A percentile compares a stretch with the other conserved stretches of the same genome.
Conservation (phyloP, 2,888 invertebrate species). For the Parnassius apollo region DNA sequence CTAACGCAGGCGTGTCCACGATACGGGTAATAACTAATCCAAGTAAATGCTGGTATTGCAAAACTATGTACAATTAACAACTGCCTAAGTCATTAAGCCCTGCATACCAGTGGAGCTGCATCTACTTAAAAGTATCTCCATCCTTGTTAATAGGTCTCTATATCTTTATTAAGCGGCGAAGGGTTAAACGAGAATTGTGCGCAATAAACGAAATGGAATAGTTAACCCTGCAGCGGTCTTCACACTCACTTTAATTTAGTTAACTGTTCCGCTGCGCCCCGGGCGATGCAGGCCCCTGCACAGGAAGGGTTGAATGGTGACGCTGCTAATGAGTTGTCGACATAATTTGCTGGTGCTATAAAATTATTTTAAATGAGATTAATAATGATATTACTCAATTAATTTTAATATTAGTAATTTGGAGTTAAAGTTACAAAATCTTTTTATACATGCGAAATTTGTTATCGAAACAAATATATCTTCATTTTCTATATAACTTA, state of each 20-base stretch:
- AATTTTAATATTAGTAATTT: too few species aligned
- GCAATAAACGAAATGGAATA: slow-evolving; percentile 81
- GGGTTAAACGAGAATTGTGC: slow-evolving; percentile 71
- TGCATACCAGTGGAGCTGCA: slow-evolving; percentile 38
- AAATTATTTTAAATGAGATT: background rate
- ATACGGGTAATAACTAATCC: slow-evolving; percentile 43
- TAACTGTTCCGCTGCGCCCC: slow-evolving; percentile 75
- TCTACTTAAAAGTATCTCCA: slow-evolving; percentile 55
- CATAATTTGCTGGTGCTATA: background rate
- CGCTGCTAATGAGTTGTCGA: slow-evolving; percentile 37
- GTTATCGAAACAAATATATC: too few species aligned
- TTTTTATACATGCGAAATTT: too few species aligned
- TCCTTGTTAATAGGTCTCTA: slow-evolving; percentile 69
- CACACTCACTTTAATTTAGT: slow-evolving; percentile 81
- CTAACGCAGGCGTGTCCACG: slow-evolving; percentile 27
- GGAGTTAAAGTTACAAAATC: too few species aligned
- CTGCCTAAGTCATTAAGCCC: slow-evolving; percentile 24
- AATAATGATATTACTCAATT: too few species aligned
- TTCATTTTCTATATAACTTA: too few species aligned
- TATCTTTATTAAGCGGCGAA: slow-evolving; percentile 74
- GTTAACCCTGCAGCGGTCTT: slow-evolving; percentile 79
- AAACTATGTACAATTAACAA: slow-evolving; percentile 30
- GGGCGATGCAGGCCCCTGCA: slow-evolving; percentile 57
- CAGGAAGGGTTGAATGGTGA: slow-evolving; percentile 71
- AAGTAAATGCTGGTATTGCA: slow-evolving; percentile 35